phyloP scores from a whole-genome alignment of 2,113 vertebrate species.

The Erpornis zantholeuca region DNA sequence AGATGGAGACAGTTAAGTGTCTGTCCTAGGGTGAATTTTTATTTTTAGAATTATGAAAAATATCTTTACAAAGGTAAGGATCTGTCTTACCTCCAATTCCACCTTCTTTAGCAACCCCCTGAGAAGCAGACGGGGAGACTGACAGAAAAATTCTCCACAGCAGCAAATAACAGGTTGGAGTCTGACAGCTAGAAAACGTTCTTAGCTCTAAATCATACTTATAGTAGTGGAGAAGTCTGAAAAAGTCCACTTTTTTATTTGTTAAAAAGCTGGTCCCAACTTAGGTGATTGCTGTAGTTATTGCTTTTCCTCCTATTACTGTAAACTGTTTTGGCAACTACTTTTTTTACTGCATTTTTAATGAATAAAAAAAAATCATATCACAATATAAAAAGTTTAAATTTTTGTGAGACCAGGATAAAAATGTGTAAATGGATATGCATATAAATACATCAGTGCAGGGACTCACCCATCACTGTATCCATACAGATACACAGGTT shows the following conservation, averaged over 20 bases:
- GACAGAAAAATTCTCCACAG: conserved; percentile 25
- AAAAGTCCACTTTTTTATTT: not conserved
- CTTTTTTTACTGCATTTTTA: not conserved
- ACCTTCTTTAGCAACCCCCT: not conserved
- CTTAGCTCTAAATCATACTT: not conserved
- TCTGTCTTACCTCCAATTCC: not conserved
- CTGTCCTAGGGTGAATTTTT: not conserved
- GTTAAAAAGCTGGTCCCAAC: not conserved
- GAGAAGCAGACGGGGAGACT: not conserved
- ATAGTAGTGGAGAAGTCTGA: not conserved
- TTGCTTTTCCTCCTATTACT: not conserved
- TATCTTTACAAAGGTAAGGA: not conserved
- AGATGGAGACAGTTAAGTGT: not conserved
- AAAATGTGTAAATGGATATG: not conserved
- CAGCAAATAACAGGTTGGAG: not conserved
- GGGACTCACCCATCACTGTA: too few relatives aligned
- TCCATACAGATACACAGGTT: not conserved
- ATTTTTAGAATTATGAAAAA: not conserved
- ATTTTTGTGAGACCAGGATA: not conserved
- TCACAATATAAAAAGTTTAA: not conserved
- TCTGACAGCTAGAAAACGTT: conserved; percentile 15
- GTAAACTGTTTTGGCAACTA: not conserved
- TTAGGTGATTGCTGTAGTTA: not conserved
- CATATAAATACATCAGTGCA: not conserved
- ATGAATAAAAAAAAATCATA: not conserved